Conservation (phyloP, 2,888 invertebrate species). For the Corythucha ciliata region DNA sequence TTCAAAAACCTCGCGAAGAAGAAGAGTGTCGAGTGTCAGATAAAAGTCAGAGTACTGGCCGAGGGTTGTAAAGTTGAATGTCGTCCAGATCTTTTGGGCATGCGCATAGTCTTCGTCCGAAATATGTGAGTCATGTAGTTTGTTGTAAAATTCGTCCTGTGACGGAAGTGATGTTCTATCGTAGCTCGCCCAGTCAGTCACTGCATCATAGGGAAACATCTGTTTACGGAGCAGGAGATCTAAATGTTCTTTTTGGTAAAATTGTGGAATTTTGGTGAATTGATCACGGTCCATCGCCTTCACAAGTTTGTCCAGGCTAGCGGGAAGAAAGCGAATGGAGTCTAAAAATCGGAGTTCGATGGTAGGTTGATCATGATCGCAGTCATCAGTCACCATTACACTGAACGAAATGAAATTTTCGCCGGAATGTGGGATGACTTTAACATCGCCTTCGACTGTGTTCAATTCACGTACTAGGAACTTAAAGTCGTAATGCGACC, state of each 20-base stretch:
- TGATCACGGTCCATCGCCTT: not conserved
- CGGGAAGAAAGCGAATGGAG: not conserved
- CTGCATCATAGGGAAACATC: slow-evolving; percentile 34
- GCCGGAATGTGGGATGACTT: slow-evolving; percentile 35
- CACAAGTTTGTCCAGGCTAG: not conserved
- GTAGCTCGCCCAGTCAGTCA: slow-evolving; percentile 16
- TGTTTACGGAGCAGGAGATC: too few species aligned
- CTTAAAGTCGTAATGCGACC: not conserved
- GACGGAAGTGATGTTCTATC: slow-evolving; percentile 30
- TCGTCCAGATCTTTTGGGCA: slow-evolving; percentile 38
- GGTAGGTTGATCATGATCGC: too few species aligned
- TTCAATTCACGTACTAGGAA: slow-evolving; percentile 36
- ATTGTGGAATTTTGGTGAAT: too few species aligned
- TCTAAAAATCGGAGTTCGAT: not conserved
- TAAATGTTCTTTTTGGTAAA: too few species aligned
- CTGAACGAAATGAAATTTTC: slow-evolving; percentile 1
- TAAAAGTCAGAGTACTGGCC: slow-evolving; percentile 40
- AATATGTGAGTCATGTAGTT: slow-evolving; percentile 28
- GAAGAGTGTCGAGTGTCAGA: slow-evolving; percentile 39
- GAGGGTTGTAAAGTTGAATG: slow-evolving; percentile 37
- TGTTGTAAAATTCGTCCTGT: slow-evolving; percentile 33
- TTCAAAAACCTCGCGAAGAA: slow-evolving; percentile 40
- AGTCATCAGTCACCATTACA: not conserved
- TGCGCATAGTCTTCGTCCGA: slow-evolving; percentile 37
- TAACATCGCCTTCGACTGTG: slow-evolving; percentile 30